Base-by-base conservation (phyloP, 2,888 invertebrate species). In the Heteromurus nitidus region DNA sequence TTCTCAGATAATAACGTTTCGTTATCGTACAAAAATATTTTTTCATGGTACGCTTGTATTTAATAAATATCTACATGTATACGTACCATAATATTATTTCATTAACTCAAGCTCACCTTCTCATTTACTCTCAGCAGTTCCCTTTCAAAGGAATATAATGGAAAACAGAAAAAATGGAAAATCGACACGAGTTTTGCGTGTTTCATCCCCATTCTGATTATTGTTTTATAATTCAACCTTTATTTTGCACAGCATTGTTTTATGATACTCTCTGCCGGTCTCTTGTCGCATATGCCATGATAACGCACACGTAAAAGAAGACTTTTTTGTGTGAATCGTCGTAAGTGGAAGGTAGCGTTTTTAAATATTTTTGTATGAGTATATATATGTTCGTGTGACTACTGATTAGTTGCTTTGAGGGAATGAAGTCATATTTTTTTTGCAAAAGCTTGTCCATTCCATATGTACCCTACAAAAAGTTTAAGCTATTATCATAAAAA, bases 121-220 rank as follows among this genome's bases (percentile, higher is more conserved):
- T 47, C 60, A 68, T 31, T 60, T 31, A 60, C 68, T 55, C 47
- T 31, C 67, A 58, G 5, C 67, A 24, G 53, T 28, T 16, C 3
- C 24, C 20, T 60, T 58, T 53, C 2, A 75, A 75, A 75, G 42
- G 36, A 30, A 55, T 47, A n/a, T n/a, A 36, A 44, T 20, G 67
- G 58, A 67, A 50, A 53, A 60, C 60, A 55, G 50, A 30, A 73
- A 73, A 80, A 72, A 58, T 73, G 47, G 18, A 50, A 75, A 64
- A 64, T 60, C 62, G 72, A 80, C 80, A 72, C 67, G 47, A 30
- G 67, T 80, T 73, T 80, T 58, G 80, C 80, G 67, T 80, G 80
- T 80, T 80, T 73, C 67, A 72, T 72, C 68, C 80, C 64, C 77
- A 70, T 76, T 76, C 28, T 60, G 28, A 60, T 31, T 75, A 55